These are phyloP conservation scores for Hemicentrotus pulcherrimus DNA, from an alignment of 35 echinoderm and acorn worm genomes.

Conservation along the genomic window DNA sequence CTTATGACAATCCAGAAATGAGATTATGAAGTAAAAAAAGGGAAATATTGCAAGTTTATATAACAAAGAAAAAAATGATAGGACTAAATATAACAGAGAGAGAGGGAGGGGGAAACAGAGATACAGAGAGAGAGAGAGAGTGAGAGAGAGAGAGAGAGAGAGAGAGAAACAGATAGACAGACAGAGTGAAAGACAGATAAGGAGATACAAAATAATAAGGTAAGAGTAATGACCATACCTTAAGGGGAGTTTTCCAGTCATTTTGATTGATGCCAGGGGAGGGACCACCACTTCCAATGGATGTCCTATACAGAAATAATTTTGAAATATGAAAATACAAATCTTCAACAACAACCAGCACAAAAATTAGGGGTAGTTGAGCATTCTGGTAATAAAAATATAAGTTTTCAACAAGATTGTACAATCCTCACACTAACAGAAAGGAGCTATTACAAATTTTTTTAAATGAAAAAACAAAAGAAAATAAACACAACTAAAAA, in stretches of 20 bases:
- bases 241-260: constrained; percentile 32
- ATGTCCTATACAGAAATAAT: background rate
- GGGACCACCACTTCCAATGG: background rate
- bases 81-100: no score
- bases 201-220: background rate
- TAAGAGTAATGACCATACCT: background rate
- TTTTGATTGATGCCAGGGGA: background rate
- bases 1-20: no score
- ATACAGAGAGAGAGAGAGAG: background rate
- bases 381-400: no score
- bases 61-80: no score
- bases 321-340: no score
- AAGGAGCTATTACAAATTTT: no score
- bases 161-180: background rate
- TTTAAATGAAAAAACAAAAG: no score
- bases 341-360: no score
- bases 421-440: no score
- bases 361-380: no score
- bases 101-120: background rate
- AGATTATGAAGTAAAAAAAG: background rate
- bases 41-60: background rate
- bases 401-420: no score
- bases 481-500: no score
- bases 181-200: background rate
- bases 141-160: background rate